Evolutionary conservation across 2,113 vertebrate species (phyloP).

Genomic region (Hiodon tergisus): DNA sequence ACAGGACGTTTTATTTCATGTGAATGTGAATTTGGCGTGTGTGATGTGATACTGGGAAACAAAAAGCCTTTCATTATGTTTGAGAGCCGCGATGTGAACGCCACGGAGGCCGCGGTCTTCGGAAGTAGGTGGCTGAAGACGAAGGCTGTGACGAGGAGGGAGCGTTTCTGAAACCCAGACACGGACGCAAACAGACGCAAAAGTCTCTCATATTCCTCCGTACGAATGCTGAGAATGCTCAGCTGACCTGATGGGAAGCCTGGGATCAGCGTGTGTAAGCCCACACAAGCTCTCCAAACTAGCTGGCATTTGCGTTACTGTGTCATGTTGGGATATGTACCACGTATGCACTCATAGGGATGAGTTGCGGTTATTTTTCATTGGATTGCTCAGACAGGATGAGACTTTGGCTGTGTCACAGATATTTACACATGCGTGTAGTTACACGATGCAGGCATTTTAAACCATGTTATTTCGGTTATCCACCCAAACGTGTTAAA

Average conservation of each 20-base stretch:
- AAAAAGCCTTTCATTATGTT: constrained; percentile 51
- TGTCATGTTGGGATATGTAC: no score
- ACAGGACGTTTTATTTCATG: constrained; percentile 38
- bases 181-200: constrained; percentile 40
- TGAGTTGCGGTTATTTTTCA: no score
- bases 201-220: constrained; percentile 26
- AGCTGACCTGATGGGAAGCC: constrained; percentile 41
- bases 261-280: constrained; percentile 4
- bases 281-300: not conserved
- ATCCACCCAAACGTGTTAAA: no score
- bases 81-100: constrained; percentile 30
- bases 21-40: constrained; percentile 31
- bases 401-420: no score
- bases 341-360: no score
- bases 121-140: constrained; percentile 46
- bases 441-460: no score
- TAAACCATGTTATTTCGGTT: no score
- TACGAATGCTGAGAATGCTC: constrained; percentile 32
- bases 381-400: no score
- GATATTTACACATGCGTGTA: no score
- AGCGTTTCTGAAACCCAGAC: constrained; percentile 40
- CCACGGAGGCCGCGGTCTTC: constrained; percentile 43
- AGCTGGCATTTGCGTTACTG: no score
- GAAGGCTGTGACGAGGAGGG: constrained; percentile 46
- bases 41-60: constrained; percentile 23